These are phyloP conservation scores for Diphyllodes magnificus DNA, from an alignment of 2,113 vertebrate genomes.

Conservation along the genomic window DNA sequence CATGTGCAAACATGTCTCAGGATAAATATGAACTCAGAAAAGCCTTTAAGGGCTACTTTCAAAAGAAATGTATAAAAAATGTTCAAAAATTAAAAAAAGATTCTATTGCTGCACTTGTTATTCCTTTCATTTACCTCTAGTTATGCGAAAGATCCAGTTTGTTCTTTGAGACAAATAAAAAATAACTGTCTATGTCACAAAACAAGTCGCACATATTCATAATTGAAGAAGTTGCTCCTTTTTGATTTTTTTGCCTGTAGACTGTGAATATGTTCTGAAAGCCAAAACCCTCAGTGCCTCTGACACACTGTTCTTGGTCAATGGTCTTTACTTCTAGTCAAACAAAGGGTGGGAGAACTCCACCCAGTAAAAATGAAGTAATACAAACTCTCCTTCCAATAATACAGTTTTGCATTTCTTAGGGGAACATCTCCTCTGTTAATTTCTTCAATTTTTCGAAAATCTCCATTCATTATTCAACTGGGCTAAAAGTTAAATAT, in stretches of 20 bases:
- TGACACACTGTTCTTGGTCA: accelerated
- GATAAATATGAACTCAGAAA: background rate
- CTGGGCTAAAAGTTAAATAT: background rate
- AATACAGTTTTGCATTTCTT: background rate
- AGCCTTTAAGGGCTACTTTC: background rate
- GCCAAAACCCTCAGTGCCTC: background rate
- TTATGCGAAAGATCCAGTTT: background rate
- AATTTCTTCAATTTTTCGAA: background rate
- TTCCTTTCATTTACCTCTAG: background rate
- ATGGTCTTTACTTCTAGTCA: background rate
- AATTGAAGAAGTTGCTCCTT: background rate
- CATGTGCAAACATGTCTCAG: background rate
- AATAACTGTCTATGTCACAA: background rate
- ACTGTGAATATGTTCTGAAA: background rate
- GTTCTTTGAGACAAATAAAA: background rate
- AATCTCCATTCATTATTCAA: background rate
- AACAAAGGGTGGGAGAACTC: background rate
- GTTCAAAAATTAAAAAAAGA: background rate
- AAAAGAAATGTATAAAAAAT: background rate
- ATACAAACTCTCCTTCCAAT: background rate
- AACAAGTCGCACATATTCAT: background rate
- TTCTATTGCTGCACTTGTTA: background rate
- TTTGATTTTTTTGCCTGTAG: background rate
- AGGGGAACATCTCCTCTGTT: background rate
- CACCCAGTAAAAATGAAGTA: background rate